Evolutionary conservation across 2,888 invertebrate species (phyloP).

Genomic region (Ptilodon capucinus): DNA sequence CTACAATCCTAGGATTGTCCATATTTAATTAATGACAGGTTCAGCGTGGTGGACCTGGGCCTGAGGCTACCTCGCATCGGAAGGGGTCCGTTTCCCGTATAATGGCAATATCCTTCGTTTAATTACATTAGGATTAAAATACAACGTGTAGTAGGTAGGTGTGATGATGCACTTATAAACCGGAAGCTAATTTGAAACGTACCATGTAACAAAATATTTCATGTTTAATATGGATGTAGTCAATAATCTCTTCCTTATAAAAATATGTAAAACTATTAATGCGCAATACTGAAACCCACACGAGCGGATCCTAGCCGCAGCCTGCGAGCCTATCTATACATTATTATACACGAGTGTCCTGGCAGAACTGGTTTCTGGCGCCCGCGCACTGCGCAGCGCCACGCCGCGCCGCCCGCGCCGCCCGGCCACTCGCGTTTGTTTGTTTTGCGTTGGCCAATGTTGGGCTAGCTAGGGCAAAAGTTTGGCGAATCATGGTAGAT

Average conservation of each 20-base stretch:
- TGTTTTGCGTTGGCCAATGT: neutral
- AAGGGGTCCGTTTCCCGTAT: too few relatives aligned
- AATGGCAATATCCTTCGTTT: too few relatives aligned
- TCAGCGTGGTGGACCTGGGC: too few relatives aligned
- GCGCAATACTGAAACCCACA: neutral
- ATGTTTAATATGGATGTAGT: neutral
- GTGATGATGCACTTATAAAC: too few relatives aligned
- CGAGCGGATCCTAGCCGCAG: neutral
- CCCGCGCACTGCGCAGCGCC: conserved; percentile 3
- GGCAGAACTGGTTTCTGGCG: conserved; percentile 10
- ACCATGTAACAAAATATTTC: too few relatives aligned
- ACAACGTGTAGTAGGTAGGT: too few relatives aligned
- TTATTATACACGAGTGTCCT: neutral
- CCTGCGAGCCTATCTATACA: neutral
- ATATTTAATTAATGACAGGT: too few relatives aligned
- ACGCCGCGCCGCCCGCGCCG: too few relatives aligned
- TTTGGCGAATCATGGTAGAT: neutral
- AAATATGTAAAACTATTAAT: neutral
- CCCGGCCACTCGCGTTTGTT: neutral
- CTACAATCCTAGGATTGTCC: too few relatives aligned
- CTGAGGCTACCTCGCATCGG: too few relatives aligned
- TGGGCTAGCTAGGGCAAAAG: neutral
- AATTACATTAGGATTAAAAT: too few relatives aligned
- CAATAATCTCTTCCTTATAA: neutral
- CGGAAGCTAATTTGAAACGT: too few relatives aligned